Conservation (phyloP, 2,797 vertebrate genomes). For the Mustela erminea region DNA sequence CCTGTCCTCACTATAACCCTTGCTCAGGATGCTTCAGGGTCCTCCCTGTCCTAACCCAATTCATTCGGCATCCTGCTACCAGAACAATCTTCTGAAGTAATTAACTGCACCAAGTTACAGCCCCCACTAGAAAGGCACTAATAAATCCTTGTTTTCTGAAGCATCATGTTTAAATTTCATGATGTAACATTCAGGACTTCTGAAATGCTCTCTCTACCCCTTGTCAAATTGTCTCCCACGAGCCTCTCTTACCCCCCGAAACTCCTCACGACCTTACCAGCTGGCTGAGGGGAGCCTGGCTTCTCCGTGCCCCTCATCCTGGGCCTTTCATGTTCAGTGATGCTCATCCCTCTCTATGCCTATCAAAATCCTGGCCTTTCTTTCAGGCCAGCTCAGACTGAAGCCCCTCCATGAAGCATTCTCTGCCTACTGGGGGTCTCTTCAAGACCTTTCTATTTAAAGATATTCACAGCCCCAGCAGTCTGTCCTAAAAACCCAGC, state of each 20-base stretch:
- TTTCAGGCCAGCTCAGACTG: background rate
- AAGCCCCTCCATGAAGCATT: background rate
- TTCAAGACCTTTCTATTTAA: background rate
- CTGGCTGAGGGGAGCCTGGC: background rate
- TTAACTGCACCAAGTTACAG: background rate
- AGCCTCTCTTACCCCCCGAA: background rate
- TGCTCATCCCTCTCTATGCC: background rate
- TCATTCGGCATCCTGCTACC: background rate
- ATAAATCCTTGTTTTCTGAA: background rate
- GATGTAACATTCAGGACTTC: background rate
- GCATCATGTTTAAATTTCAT: constrained; percentile 1
- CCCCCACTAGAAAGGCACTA: background rate
- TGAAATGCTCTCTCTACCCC: background rate
- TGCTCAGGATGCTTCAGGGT: background rate
- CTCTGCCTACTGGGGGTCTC: background rate
- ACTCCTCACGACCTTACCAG: background rate
- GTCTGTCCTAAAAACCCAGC: background rate
- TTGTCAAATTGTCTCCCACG: background rate
- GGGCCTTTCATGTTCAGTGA: background rate
- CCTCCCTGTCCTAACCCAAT: background rate
- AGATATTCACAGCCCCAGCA: background rate
- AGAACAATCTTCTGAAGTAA: background rate
- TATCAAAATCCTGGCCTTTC: constrained; percentile 1
- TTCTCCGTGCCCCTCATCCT: background rate
- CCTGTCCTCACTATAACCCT: background rate